Conservation (phyloP, 2,888 invertebrate species). For the Acanthosepion lycidas region DNA sequence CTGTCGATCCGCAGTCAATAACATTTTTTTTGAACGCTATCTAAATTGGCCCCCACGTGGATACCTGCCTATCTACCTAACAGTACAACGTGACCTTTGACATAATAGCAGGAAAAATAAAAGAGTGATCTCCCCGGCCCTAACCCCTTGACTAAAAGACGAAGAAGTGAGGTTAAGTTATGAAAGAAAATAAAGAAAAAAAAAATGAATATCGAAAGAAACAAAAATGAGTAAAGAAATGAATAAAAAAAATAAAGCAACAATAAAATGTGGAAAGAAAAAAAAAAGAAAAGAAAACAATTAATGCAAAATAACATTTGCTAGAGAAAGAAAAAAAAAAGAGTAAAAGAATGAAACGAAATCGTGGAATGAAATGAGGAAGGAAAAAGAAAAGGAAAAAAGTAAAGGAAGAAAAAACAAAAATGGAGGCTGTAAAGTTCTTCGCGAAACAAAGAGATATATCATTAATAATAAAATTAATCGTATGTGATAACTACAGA, state of each 20-base stretch:
- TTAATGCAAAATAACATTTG: background rate
- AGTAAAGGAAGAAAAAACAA: background rate
- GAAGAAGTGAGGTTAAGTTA: too few species aligned
- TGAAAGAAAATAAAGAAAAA: too few species aligned
- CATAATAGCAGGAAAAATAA: constrained; percentile 8
- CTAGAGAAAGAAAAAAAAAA: background rate
- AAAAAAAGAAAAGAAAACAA: background rate
- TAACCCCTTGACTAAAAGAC: background rate
- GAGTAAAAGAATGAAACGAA: background rate
- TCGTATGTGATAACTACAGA: too few species aligned
- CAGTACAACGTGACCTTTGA: constrained; percentile 8
- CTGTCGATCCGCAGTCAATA: background rate
- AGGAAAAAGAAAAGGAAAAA: background rate
- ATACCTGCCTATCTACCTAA: background rate
- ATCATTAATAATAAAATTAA: too few species aligned
- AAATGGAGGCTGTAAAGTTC: background rate
- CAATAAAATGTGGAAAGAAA: background rate
- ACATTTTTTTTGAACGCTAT: background rate
- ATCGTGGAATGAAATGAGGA: rapidly evolving
- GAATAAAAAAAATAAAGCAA: too few species aligned
- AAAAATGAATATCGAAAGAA: too few species aligned
- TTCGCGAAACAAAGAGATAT: background rate
- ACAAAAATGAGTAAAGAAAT: too few species aligned
- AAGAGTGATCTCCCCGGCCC: background rate
- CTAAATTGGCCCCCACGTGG: constrained; percentile 33